Evolutionary conservation across 2,113 vertebrate species (phyloP).

Genomic region (Panthera tigris): DNA sequence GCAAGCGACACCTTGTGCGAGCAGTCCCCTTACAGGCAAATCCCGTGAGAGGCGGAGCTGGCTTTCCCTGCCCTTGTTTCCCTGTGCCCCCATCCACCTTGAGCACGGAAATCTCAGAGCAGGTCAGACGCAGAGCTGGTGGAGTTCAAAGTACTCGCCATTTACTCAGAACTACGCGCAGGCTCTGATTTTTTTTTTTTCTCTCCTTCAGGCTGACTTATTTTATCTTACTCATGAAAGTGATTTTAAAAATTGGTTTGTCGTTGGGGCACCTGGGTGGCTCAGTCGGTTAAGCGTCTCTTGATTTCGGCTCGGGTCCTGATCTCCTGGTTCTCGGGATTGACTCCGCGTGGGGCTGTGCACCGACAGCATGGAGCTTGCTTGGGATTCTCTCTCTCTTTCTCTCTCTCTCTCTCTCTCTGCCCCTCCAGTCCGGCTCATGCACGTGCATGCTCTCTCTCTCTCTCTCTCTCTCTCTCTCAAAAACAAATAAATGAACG

Average conservation of each 20-base stretch:
- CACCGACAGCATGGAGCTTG: too few species aligned
- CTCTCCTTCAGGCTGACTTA: neutral
- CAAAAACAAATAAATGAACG: too few species aligned
- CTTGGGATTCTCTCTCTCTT: too few species aligned
- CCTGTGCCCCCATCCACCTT: accelerated
- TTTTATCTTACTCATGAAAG: slow-evolving; percentile 1
- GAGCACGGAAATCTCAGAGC: neutral
- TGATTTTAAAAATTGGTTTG: neutral
- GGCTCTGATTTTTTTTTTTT: neutral
- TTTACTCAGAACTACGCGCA: neutral
- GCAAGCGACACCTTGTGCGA: neutral
- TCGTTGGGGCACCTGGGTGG: too few species aligned
- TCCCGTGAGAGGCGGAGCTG: neutral
- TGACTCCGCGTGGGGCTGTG: too few species aligned
- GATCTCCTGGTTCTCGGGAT: too few species aligned
- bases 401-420: too few species aligned
- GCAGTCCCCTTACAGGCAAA: neutral
- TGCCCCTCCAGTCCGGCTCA: too few species aligned
- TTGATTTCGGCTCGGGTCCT: too few species aligned
- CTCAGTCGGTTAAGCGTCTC: neutral
- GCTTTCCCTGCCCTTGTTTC: neutral
- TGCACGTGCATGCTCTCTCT: too few species aligned
- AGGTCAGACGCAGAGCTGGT: neutral
- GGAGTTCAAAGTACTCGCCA: neutral
- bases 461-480: too few species aligned